These are phyloP conservation scores for Brotula barbata DNA, from an alignment of 2,797 vertebrate genomes.

Conservation along the genomic window DNA sequence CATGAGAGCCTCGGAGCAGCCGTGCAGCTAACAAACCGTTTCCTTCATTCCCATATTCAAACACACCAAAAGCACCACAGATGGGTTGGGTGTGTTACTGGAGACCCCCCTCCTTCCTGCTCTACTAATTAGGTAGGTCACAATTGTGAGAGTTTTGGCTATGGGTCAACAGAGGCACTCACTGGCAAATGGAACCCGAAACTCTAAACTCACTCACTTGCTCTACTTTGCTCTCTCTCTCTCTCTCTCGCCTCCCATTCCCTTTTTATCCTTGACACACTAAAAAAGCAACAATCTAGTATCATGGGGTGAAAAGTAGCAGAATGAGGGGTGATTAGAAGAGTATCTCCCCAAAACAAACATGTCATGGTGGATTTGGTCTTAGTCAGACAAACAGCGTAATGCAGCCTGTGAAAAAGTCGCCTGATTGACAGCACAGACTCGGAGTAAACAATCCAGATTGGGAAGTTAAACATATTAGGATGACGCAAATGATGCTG, in stretches of 20 bases:
- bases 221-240: no score
- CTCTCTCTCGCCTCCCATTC: conserved; percentile 42
- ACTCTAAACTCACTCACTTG: conserved; percentile 50
- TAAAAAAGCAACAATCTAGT: conserved; percentile 61
- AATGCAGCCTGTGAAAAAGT: conserved; percentile 41
- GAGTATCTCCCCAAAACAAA: conserved; percentile 68
- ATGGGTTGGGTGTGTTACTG: conserved; percentile 58
- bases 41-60: conserved; percentile 68
- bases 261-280: conserved; percentile 47
- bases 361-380: conserved; percentile 65
- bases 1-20: conserved; percentile 64
- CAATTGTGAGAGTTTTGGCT: conserved; percentile 70
- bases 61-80: conserved; percentile 52
- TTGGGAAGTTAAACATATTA: conserved; percentile 41
- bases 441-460: conserved; percentile 63
- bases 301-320: conserved; percentile 52
- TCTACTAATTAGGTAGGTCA: conserved; percentile 73
- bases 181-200: conserved; percentile 69
- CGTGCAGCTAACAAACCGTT: conserved; percentile 65
- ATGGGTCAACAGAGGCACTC: conserved; percentile 67
- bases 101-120: conserved; percentile 41
- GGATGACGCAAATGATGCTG: conserved; percentile 31
- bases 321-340: conserved; percentile 65
- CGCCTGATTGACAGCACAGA: conserved; percentile 59
- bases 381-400: conserved; percentile 39